These are phyloP conservation scores for Bellardia bayeri DNA, from an alignment of 2,888 invertebrate species.

Conservation along the genomic window DNA sequence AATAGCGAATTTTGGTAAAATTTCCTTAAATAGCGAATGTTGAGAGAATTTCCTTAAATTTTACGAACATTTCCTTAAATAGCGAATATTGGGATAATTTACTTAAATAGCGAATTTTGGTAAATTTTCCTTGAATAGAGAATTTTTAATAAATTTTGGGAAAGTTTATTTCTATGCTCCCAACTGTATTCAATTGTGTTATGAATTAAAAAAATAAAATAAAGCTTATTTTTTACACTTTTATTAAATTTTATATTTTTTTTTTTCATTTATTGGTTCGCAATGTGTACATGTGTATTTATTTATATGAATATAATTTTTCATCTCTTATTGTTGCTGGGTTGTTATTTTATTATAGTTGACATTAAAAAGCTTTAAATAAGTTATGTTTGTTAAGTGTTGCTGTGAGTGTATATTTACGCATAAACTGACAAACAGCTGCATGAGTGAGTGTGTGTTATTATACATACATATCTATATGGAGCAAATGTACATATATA, in stretches of 20 bases:
- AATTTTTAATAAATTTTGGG: not conserved
- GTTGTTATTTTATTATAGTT: conserved; percentile 68
- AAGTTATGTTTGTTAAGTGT: conserved; percentile 71
- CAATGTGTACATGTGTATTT: not conserved
- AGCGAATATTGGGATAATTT: too few relatives aligned
- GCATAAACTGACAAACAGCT: not conserved
- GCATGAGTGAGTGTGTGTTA: not conserved
- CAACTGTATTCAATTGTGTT: conserved; percentile 41
- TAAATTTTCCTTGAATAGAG: not conserved
- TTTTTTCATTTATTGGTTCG: not conserved
- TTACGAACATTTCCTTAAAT: too few relatives aligned
- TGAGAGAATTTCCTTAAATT: too few relatives aligned
- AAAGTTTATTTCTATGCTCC: not conserved
- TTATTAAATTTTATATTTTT: conserved; percentile 37
- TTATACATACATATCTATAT: too few relatives aligned
- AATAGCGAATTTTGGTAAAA: too few relatives aligned
- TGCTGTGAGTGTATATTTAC: not conserved
- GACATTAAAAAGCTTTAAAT: conserved; percentile 74
- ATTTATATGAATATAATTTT: conserved; percentile 40
- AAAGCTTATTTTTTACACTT: conserved; percentile 30
- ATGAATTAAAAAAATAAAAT: conserved; percentile 16
- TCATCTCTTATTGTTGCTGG: conserved; percentile 63
- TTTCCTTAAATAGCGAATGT: too few relatives aligned
- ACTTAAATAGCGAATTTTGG: too few relatives aligned
- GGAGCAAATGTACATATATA: not conserved